Percentiles rank a stretch among this genome's conserved stretches.
phyloP scores from a whole-genome alignment of 2,888 invertebrate species.

The Herminia tarsipennalis region DNA sequence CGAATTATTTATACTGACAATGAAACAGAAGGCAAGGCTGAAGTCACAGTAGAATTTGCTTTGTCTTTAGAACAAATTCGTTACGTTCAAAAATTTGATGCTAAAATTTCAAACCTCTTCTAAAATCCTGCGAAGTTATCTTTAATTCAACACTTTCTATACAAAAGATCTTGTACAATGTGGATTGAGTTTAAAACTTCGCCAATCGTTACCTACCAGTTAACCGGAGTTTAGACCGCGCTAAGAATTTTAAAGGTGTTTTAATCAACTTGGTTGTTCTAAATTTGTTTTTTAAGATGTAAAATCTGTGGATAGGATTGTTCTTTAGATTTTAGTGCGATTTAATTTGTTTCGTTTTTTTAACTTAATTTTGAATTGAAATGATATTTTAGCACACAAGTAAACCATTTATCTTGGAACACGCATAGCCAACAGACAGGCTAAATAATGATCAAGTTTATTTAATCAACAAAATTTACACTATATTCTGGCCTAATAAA shows the following conservation, averaged over 20 bases:
- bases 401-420: too few species aligned
- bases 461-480: too few species aligned
- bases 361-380: too few species aligned
- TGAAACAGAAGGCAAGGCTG: too few species aligned
- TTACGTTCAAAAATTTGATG: neutral
- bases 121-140: slow-evolving; percentile 20
- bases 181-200: slow-evolving; percentile 54
- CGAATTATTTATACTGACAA: too few species aligned
- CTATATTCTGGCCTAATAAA: too few species aligned
- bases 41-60: too few species aligned
- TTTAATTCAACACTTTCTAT: slow-evolving; percentile 47
- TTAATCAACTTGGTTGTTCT: slow-evolving; percentile 31
- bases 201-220: slow-evolving; percentile 46
- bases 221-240: slow-evolving; percentile 39
- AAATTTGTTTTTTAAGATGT: slow-evolving; percentile 1
- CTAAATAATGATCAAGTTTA: too few species aligned
- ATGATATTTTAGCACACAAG: too few species aligned
- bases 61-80: too few species aligned
- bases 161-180: slow-evolving; percentile 48
- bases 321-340: neutral
- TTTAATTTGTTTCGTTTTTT: neutral
- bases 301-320: neutral
- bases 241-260: slow-evolving; percentile 37
- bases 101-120: neutral
- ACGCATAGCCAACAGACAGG: too few species aligned